Evolutionary conservation across 2,888 invertebrate species (phyloP).

Genomic region (Venustoraphidia nigricollis): DNA sequence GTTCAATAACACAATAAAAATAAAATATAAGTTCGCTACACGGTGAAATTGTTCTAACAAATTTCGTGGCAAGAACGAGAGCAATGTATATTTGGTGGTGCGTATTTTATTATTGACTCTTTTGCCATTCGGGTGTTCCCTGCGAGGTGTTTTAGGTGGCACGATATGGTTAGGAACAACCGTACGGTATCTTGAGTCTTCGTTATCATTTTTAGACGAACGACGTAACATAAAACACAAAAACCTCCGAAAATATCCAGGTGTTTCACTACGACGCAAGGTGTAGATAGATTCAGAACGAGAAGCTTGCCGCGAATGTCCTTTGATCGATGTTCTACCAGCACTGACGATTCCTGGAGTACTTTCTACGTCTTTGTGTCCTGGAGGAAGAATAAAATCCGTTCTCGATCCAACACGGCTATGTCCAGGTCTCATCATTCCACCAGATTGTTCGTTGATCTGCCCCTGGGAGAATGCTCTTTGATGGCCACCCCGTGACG

Average conservation of each 20-base stretch:
- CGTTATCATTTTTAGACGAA: conserved; percentile 39
- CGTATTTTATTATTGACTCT: conserved; percentile 73
- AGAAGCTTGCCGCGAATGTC: conserved; percentile 77
- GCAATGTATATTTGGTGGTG: conserved; percentile 86
- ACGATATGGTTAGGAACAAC: conserved; percentile 78
- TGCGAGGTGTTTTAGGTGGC: conserved; percentile 62
- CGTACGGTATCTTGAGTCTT: conserved; percentile 32
- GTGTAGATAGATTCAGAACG: conserved; percentile 84
- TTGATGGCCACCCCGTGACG: conserved; percentile 58
- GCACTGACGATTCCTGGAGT: conserved; percentile 25
- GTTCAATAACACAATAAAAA: conserved; percentile 89
- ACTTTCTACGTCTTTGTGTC: conserved; percentile 51
- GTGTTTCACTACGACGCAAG: conserved; percentile 55
- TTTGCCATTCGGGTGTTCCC: conserved; percentile 71
- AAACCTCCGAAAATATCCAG: conserved; percentile 55
- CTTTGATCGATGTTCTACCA: conserved; percentile 33
- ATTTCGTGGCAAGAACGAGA: conserved; percentile 92
- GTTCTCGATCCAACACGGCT: conserved; percentile 73
- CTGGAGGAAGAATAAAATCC: conserved; percentile 77
- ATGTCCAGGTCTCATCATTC: conserved; percentile 42
- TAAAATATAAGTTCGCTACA: conserved; percentile 94
- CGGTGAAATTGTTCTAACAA: conserved; percentile 94
- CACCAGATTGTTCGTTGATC: conserved; percentile 46
- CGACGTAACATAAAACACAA: conserved; percentile 43
- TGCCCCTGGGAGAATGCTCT: conserved; percentile 79